phyloP scores from a whole-genome alignment of 2,113 vertebrate genomes.

The Corythaeola cristata region DNA sequence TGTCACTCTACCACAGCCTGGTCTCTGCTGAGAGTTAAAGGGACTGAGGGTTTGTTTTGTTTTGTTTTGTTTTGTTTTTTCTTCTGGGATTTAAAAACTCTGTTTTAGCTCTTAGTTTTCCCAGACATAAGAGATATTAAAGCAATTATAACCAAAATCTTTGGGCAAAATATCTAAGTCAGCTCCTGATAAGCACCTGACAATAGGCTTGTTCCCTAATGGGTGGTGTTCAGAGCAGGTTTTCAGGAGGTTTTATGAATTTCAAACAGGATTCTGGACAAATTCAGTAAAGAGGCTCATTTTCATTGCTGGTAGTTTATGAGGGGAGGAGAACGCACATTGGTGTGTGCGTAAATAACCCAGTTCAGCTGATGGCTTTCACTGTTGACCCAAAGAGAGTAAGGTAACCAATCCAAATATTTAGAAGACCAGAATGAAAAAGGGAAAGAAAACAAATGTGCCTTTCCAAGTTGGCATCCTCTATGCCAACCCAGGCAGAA shows the following conservation, averaged over 20 bases:
- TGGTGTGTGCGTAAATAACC: not conserved
- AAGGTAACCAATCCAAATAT: not conserved
- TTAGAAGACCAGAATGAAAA: not conserved
- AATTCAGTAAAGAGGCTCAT: not conserved
- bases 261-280: not conserved
- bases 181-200: not conserved
- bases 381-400: not conserved
- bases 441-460: rapidly evolving
- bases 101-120: not conserved
- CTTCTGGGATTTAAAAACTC: not conserved
- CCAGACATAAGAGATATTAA: not conserved
- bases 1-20: not conserved
- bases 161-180: not conserved
- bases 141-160: not conserved
- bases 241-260: not conserved
- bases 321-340: not conserved
- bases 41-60: not conserved
- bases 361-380: not conserved
- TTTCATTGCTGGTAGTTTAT: not conserved
- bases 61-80: too few relatives aligned
- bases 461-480: not conserved
- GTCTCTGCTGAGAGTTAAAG: not conserved
- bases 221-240: not conserved
- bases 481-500: not conserved
- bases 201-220: not conserved